A percentile compares a stretch with the other conserved stretches of the same genome.
phyloP scores from a whole-genome alignment of 2,113 vertebrate species.

The Acanthisitta chloris region DNA sequence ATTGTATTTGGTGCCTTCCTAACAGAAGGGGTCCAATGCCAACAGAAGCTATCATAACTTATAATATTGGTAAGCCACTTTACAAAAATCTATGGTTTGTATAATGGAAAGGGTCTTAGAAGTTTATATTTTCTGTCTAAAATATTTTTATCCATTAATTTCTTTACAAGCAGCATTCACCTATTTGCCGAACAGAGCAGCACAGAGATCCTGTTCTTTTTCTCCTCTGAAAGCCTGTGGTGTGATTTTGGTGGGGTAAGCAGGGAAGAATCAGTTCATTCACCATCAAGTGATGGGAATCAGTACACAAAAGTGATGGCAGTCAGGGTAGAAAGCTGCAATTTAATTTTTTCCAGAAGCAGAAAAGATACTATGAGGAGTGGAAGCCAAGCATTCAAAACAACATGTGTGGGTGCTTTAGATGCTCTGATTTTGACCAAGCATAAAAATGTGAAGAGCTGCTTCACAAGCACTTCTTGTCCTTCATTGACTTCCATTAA shows the following conservation, averaged over 20 bases:
- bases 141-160: neutral
- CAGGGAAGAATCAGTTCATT: neutral
- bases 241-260: neutral
- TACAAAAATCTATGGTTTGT: neutral
- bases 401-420: neutral
- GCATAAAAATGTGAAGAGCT: constrained; percentile 1
- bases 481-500: neutral
- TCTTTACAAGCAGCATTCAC: neutral
- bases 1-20: neutral
- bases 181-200: neutral
- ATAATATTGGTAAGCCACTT: too few species aligned
- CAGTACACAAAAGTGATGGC: neutral
- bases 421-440: neutral
- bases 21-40: neutral
- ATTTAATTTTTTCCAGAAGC: neutral
- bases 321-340: neutral
- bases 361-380: neutral
- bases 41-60: neutral
- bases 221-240: neutral
- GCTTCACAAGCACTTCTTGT: neutral
- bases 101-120: neutral
- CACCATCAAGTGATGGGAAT: neutral
- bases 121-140: neutral
- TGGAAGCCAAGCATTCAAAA: neutral
- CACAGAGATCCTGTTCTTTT: neutral